Evolutionary conservation across 2,797 vertebrate species (phyloP), one percentile per base, ranked within the genome.

Genomic region (Champsocephalus esox): DNA sequence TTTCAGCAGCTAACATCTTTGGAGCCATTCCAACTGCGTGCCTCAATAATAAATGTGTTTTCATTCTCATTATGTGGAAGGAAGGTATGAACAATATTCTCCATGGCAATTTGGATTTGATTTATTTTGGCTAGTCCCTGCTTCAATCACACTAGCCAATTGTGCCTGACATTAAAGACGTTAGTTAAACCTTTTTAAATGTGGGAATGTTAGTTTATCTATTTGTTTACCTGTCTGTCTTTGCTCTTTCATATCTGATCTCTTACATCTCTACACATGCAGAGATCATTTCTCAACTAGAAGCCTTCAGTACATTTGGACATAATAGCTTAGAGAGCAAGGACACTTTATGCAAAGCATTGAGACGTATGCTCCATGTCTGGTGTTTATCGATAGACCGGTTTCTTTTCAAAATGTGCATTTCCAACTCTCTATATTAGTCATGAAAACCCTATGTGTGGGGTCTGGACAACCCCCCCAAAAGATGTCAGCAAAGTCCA

Each of bases 41-140:
- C 59, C 77, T 82, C 61, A 72, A 69, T 90, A 89, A 90, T 88
- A 73, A 92, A 86, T 80, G 63, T 34, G 52, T 67, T 80, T 82
- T 81, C 34, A 49, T 66, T 82, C 79, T 82, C 74, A 86, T 89
- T 86, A 84, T 75, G 64, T 76, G 62, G 66, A 64, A 19, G 21
- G 59, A 83, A 66, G 70, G 86, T 70, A 90, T 87, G 69, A 89
- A 73, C 54, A 68, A 62, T 61, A 77, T 77, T 78, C 48, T 81
- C 87, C 75, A 82, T n/a, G 17, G 48, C 72, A 65, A 67, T 87
- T 86, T 77, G 17, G 46, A 66, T 66, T 38, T 38, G 6, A 28
- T 49, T 21, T 61, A 34, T 50, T 61, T 70, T 28, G 1, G 50
- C 57, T 43, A 32, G 68, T 17, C 34, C 32, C 9, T 24, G 51